Base-by-base conservation (phyloP, 2,888 invertebrate genomes). In the Mamestra brassicae region DNA sequence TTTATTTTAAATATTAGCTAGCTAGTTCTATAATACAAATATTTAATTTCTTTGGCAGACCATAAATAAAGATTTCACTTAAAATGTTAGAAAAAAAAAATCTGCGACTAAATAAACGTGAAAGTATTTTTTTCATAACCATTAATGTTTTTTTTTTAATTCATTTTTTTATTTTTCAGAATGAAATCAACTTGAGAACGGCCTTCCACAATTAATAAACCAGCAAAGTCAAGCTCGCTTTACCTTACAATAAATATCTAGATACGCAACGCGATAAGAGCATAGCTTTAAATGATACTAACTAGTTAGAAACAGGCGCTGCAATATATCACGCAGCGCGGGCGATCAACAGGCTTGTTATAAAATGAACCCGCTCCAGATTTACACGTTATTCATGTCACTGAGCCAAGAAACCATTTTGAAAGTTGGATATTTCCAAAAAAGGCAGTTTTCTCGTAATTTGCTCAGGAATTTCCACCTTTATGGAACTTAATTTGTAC, bases 321-420 rank as follows among this genome's bases (percentile, higher is more conserved):
- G 58, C 71, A 85, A 84, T 87, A 84, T 78, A 84, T 85, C 81
- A 83, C 71, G 68, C 64, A 7, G 73, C 52, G 42, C 69, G 64
- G n/a, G 71, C 85, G 74, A 74, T 87, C 86, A 81, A 65, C 78
- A 61, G 15, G 75, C 78, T 80, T 76, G 85, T 87, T 87, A 86
- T 81, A 83, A 68, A 85, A 74, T 74, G 55, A 69, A 71, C 75
- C 36, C 47, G 57, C 38, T 70, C 62, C 38, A 75, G 74, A 85
- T 85, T 83, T 80, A 73, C 71, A 84, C 63, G 61, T 71, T 71
- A 78, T 81, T 81, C 71, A 77, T 69, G 11, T 55, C 74, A 71
- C 10, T 54, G 80, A 80, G 77, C 72, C 69, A 84, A 8, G 73
- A 84, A 86, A 62, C 69, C 10, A 38, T 73, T 72, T 73, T 61